Evolutionary conservation across 2,888 invertebrate genomes (phyloP), one percentile per base, ranked within the genome.

Genomic region (Liodrosophila aerea): DNA sequence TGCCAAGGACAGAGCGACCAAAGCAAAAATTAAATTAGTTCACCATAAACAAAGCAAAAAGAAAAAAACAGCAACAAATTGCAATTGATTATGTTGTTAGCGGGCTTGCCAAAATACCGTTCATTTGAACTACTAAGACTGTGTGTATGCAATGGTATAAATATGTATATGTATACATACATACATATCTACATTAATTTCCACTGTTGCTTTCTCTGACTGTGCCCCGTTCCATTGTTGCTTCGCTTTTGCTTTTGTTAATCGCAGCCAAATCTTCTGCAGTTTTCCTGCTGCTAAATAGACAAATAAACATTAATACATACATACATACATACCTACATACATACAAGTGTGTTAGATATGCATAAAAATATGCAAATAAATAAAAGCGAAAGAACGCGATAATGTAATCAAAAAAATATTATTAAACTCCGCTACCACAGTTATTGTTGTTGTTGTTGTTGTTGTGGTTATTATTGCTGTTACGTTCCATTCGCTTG

Each of bases 381-480:
- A 53, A 52, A 57, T 44, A 73, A 66, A 73, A 70, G 63, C 57
- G 60, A 69, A 72, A 69, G n/a, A n/a, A n/a, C 22, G 51, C 59
- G 61, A 74, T 81, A 77, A 77, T 78, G 78, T 78, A 78, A 78
- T 78, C 78, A 77, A 81, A 22, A 4, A 22, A 22, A 81, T 76
- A 76, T 76, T 77, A 78, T 82, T 78, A 78, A 77, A 77, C 67
- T 75, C 58, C 63, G 47, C 49, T 56, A 52, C 33, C 18, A 33
- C n/a, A n/a, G n/a, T 33, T 34, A 27, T 41, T 46, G 9, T 51
- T 43, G 15, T 36, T 46, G 39, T 40, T 47, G 29, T 59, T 46
- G 44, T 62, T 58, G 49, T 58, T 67, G 37, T 56, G 67, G 40
- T 49, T 64, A 36, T 31, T 63, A 49, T 46, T 46, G 34, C 46